Base-by-base conservation (phyloP, 2,888 invertebrate species). In the Oligia fasciuncula region DNA sequence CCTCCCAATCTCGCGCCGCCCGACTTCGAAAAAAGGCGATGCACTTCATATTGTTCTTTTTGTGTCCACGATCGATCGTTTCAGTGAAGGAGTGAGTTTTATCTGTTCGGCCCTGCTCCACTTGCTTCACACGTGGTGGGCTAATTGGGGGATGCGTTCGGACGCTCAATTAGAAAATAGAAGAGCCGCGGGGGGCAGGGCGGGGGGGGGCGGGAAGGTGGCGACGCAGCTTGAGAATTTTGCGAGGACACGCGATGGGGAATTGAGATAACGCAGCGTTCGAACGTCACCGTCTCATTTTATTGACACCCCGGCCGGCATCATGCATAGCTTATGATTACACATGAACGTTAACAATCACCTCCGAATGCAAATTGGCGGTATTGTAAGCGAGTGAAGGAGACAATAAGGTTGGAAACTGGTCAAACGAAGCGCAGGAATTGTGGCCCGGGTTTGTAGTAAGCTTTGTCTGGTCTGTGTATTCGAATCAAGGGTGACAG, bases 11-110 rank as follows among this genome's bases (percentile, higher is more conserved):
- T 91, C 94, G 88, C 91, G 90, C 88, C 92, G 88, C 91, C 91
- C 91, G 91, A 92, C 93, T 95, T 96, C 94, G 95, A 96, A 96
- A 96, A 97, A 96, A 96, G 96, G 96, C 96, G 95, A 96, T 96
- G 95, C 95, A 96, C 95, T 95, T 95, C 93, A 93, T 93, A 96
- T 96, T 96, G 96, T 96, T 96, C 96, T 94, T 97, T 97, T 97
- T 97, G 93, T 96, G 96, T 95, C 95, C 94, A 93, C 94, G 92
- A 97, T 97, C 96, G 97, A 97, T 96, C 96, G 96, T 94, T 95
- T 94, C 95, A 93, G 94, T 93, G 94, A 96, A 96, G 95, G 95
- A 95, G 94, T 93, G 95, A 94, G 94, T 95, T 96, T 95, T 95
- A 95, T 95, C 95, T 94, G 94, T 93, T 93, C 94, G 90, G 93